Base-by-base conservation (phyloP, 2,113 vertebrate genomes). In the Odocoileus hemionus region DNA sequence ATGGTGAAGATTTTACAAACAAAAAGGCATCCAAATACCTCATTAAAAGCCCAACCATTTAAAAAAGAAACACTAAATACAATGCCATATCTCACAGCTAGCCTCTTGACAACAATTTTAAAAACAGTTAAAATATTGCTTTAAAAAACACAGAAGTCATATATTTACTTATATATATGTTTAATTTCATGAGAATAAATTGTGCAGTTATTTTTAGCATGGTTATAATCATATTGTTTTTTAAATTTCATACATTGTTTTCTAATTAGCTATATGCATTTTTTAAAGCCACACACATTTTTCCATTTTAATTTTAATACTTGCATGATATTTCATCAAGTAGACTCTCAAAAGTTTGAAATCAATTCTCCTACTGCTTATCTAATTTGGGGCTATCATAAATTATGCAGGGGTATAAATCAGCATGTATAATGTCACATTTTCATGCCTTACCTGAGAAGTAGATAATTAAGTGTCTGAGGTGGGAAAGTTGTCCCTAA, bases 301-400 rank as follows among this genome's bases (percentile, higher is more conserved):
- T 91, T 92, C 64, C 23, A 54, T 36, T 26, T 91, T 93, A 90
- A 76, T 78, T 83, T 94, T 78, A 95, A 60, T 13, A 89, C 23
- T 47, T 76, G 7, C 4, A 60, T 43, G 33, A 85, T 54, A 95
- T 70, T 93, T 98, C 92, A 94, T 80, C 88, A 92, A 74, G 33
- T 5, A 74, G 39, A 60, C 79, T 92, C 97, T 90, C 67, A 96
- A 95, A 96, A 92, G 45, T 39, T 93, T 61, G 74, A 89, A 84
- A 93, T 86, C 33, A 61, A 26, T 74, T 93, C 47, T 89, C 36
- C 74, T 14, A 83, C 1, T 70, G 36, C 52, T 91, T 88, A 86
- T 55, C 45, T 89, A 96, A 91, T 70, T 57, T 67, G 17, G 23
- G 50, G 14, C 14, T 64, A 85, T 25, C 67, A 89, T 78, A 84